A percentile compares a stretch with the other conserved stretches of the same genome.
These are phyloP conservation scores for Nyleta sp. DNA, from an alignment of 2,888 invertebrate species.

Conservation along the genomic window DNA sequence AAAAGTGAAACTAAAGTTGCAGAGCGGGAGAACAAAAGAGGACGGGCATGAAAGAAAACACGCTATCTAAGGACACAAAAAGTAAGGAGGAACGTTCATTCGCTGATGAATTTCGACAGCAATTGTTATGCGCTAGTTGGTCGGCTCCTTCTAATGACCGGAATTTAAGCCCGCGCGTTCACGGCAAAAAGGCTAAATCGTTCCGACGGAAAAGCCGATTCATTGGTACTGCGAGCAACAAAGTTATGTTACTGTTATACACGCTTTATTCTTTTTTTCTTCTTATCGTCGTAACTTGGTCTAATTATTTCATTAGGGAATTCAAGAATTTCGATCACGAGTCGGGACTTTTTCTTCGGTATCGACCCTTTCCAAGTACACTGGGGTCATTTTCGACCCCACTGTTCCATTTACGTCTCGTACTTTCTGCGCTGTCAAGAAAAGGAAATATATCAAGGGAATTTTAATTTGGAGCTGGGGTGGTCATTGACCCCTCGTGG, in stretches of 20 bases:
- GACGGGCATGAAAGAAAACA: constrained; percentile 53
- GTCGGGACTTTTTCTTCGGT: no score
- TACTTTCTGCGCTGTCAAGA: no score
- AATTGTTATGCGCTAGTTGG: constrained; percentile 62
- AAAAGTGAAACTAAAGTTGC: constrained; percentile 81
- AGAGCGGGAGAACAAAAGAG: constrained; percentile 67
- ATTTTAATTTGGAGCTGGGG: no score
- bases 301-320: constrained; percentile 12
- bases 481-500: no score
- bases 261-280: no score
- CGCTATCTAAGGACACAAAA: constrained; percentile 57
- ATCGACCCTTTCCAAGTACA: no score
- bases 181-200: constrained; percentile 40
- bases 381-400: no score
- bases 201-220: constrained; percentile 21
- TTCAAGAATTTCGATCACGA: neutral
- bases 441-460: no score
- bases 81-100: constrained; percentile 62
- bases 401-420: no score
- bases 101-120: constrained; percentile 65
- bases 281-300: constrained; percentile 2
- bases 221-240: constrained; percentile 3
- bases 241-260: constrained; percentile 29
- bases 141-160: constrained; percentile 57
- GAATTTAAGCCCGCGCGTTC: constrained; percentile 43